Conservation (phyloP, 2,888 invertebrate genomes). For the Cylindroiulus punctatus region DNA sequence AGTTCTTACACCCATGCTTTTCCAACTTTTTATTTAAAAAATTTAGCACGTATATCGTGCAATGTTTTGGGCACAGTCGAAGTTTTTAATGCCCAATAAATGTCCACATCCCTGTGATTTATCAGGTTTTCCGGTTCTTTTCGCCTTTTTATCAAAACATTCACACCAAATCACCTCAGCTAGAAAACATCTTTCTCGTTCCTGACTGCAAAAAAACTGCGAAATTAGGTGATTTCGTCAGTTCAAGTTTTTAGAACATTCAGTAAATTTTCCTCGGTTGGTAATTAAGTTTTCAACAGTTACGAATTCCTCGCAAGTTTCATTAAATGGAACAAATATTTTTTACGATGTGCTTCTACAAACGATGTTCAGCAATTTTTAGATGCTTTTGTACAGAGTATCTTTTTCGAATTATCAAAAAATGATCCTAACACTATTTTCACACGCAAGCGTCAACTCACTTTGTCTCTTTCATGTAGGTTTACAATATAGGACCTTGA, state of each 20-base stretch:
- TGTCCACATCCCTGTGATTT: background rate
- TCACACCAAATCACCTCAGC: background rate
- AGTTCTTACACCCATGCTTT: background rate
- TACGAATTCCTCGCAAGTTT: background rate
- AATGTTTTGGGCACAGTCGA: background rate
- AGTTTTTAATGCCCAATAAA: slow-evolving; percentile 8
- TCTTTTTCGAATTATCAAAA: too few species aligned
- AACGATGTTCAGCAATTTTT: too few species aligned
- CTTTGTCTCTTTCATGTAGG: too few species aligned
- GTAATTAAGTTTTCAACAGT: background rate
- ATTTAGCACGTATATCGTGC: background rate
- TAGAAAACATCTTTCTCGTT: background rate
- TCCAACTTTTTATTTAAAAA: background rate
- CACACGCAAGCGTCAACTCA: too few species aligned
- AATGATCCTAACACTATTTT: too few species aligned
- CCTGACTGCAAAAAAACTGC: background rate
- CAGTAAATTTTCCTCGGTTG: background rate
- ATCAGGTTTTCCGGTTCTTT: background rate
- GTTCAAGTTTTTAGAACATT: background rate
- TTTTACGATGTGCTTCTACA: too few species aligned
- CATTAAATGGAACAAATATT: too few species aligned
- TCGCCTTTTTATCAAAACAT: background rate
- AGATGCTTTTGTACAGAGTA: too few species aligned
- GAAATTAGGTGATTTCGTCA: background rate
- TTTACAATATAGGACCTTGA: too few species aligned